Evolutionary conservation across 2,888 invertebrate species (phyloP).

Genomic region (Scaptodrosophila latifasciaeformis): DNA sequence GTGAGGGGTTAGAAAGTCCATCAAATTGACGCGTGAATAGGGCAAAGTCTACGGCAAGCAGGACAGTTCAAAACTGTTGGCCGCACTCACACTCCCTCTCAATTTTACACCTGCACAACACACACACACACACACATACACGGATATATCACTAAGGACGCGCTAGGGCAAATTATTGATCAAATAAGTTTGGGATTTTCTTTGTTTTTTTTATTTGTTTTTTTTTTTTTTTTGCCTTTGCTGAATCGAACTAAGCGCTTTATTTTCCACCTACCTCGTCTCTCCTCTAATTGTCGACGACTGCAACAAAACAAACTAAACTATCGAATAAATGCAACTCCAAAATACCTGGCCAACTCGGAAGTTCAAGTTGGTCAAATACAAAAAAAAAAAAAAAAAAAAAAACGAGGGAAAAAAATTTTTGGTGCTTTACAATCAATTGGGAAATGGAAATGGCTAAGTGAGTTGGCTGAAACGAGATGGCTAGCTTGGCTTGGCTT

Average conservation of each 20-base stretch:
- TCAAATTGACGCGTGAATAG: slow-evolving; percentile 59
- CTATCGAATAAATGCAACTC: no score
- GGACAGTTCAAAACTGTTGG: slow-evolving; percentile 19
- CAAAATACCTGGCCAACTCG: background rate
- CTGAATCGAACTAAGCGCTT: slow-evolving; percentile 8
- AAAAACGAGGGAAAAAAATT: no score
- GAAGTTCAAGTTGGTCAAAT: background rate
- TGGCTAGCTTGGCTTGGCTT: no score
- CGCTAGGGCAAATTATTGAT: slow-evolving; percentile 59
- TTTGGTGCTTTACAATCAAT: no score
- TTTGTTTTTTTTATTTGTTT: slow-evolving; percentile 13
- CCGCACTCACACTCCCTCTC: slow-evolving; percentile 17
- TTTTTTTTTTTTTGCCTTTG: background rate
- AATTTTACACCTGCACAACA: slow-evolving; percentile 1
- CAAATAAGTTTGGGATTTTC: slow-evolving; percentile 51
- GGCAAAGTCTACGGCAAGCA: slow-evolving; percentile 29
- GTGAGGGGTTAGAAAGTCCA: slow-evolving; percentile 40
- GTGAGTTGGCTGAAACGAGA: no score
- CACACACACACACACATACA: slow-evolving; percentile 11
- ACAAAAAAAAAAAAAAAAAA: no score
- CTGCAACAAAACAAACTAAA: no score
- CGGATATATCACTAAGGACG: slow-evolving; percentile 49
- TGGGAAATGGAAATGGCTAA: no score
- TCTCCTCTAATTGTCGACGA: no score
- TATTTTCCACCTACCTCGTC: no score